These are phyloP conservation scores for Samia ricini DNA, from an alignment of 1,140 invertebrate species.

Conservation along the genomic window DNA sequence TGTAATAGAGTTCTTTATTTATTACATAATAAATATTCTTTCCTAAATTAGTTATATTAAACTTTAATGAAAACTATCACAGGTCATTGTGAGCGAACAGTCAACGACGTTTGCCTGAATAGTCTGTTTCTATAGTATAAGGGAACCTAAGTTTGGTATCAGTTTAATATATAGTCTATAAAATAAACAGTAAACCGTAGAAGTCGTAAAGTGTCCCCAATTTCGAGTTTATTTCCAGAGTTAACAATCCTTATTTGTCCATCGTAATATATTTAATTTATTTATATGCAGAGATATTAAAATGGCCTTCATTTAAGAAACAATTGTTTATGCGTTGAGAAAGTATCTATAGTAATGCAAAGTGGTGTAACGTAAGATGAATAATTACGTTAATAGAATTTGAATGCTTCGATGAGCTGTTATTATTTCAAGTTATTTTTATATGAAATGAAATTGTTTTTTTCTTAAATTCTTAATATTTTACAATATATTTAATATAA, in stretches of 20 bases:
- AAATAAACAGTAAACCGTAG: background rate
- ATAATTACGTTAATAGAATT: too few relatives aligned
- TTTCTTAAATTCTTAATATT: too few relatives aligned
- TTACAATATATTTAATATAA: too few relatives aligned
- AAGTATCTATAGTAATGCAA: background rate
- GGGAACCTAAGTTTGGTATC: background rate
- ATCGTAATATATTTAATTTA: background rate
- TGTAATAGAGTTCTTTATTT: too few relatives aligned
- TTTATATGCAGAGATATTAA: background rate
- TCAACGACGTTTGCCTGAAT: background rate
- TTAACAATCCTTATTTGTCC: background rate
- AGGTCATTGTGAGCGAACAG: background rate
- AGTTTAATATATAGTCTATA: background rate
- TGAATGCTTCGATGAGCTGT: background rate
- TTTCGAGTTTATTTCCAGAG: background rate
- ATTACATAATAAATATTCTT: too few relatives aligned
- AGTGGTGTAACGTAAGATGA: background rate
- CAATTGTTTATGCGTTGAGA: background rate
- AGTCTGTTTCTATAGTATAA: background rate
- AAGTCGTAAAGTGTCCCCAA: background rate
- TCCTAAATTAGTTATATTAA: too few relatives aligned
- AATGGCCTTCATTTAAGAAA: background rate
- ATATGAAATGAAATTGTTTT: too few relatives aligned
- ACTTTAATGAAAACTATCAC: too few relatives aligned
- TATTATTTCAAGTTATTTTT: too few relatives aligned